Evolutionary conservation across 2,797 vertebrate genomes (phyloP), one percentile per base, ranked within the genome.

Genomic region (Catharus ustulatus): DNA sequence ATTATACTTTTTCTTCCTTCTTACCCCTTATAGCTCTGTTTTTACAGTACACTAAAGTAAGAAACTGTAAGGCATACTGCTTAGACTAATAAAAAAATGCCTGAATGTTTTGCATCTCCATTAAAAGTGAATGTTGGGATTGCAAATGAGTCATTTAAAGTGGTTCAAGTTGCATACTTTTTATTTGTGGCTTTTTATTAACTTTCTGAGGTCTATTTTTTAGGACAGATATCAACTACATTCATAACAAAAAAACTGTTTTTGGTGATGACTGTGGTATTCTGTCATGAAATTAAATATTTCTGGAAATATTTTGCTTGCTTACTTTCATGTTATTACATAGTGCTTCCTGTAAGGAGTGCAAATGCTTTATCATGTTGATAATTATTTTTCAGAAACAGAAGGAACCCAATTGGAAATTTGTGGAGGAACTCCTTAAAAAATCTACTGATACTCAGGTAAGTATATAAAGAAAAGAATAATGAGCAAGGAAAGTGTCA

Each of bases 361-460:
- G 77, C 14, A 84, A 78, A 81, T 73, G 10, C 69, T 77, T 10
- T 96, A 95, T 89, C 52, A 73, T 92, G 27, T 30, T 81, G 68
- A 63, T 84, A 58, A 57, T 91, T 97, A 45, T 87, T 88, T 96
- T 97, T 87, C 97, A 99, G 99, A 98, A 98, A 94, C 93, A 91
- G 94, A 97, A 98, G 77, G 97, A 98, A 69, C 98, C 98, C 90
- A 99, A 99, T 87, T 99, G 99, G 99, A 98, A 95, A 77, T 99
- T 99, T 97, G 98, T 98, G 71, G 98, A 98, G 93, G 98, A 98
- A 91, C 96, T 99, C 80, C 97, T 99, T 48, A 99, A 98, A 96
- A 98, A 98, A 78, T 99, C 98, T 34, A 97, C 97, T 89, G 97
- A 95, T 97, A 92, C 97, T 74, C 98, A 98, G 98, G 99, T 99